These are phyloP conservation scores for Yasuhikotakia modesta DNA, from an alignment of 2,797 vertebrate species.

Conservation along the genomic window DNA sequence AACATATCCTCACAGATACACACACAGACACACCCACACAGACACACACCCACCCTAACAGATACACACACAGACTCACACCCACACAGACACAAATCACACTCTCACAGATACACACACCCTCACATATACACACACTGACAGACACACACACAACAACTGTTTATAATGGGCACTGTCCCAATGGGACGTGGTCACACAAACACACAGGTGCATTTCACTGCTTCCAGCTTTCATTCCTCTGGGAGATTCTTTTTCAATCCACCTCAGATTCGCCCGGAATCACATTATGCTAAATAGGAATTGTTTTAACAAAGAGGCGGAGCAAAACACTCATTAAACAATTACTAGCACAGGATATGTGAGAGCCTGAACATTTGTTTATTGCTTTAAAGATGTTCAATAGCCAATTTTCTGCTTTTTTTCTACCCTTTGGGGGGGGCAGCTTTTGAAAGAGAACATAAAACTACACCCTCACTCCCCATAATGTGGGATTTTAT, in stretches of 20 bases:
- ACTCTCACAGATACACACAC: too few species aligned
- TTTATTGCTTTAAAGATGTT: constrained; percentile 27
- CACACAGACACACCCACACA: too few species aligned
- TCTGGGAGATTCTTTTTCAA: background rate
- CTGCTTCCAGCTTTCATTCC: background rate
- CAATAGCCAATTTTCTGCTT: constrained; percentile 8
- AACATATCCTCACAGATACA: too few species aligned
- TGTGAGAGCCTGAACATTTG: background rate
- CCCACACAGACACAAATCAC: too few species aligned
- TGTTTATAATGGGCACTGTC: constrained; percentile 1
- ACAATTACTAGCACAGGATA: background rate
- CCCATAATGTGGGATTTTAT: constrained; percentile 19
- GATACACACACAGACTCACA: too few species aligned
- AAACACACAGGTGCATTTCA: background rate
- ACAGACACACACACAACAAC: background rate
- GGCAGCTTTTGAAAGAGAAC: background rate
- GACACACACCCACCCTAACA: too few species aligned
- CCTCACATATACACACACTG: too few species aligned
- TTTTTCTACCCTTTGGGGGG: background rate
- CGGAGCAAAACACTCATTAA: background rate
- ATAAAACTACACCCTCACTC: constrained; percentile 28
- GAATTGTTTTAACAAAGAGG: background rate
- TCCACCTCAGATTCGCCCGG: background rate
- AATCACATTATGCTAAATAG: background rate
- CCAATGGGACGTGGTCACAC: background rate